Conservation (phyloP, 2,888 invertebrate species). For the Cremastinae sp. region DNA sequence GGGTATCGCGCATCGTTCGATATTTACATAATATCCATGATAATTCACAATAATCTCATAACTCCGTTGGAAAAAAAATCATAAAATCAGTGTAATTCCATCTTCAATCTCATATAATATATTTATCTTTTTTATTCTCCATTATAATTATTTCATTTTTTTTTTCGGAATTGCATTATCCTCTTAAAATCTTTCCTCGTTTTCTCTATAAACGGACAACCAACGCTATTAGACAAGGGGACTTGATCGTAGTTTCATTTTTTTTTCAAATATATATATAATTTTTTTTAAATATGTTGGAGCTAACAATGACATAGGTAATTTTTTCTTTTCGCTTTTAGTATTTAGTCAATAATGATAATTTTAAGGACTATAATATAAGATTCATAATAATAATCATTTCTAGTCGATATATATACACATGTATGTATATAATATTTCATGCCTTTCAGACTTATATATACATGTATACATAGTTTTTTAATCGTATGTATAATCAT, state of each 20-base stretch:
- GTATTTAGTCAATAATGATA: slow-evolving; percentile 64
- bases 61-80: slow-evolving; percentile 15
- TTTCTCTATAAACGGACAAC: slow-evolving; percentile 71
- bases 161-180: slow-evolving; percentile 46
- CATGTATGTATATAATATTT: slow-evolving; percentile 56
- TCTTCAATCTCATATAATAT: slow-evolving; percentile 58
- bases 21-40: slow-evolving; percentile 36
- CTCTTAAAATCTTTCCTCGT: slow-evolving; percentile 47
- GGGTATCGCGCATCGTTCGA: slow-evolving; percentile 29
- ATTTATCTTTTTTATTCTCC: slow-evolving; percentile 52
- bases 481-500: neutral
- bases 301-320: slow-evolving; percentile 69
- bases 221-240: slow-evolving; percentile 75
- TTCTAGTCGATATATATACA: slow-evolving; percentile 68
- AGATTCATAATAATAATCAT: slow-evolving; percentile 66
- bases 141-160: slow-evolving; percentile 31
- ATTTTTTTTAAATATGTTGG: slow-evolving; percentile 56
- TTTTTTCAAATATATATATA: slow-evolving; percentile 22
- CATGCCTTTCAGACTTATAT: slow-evolving; percentile 53
- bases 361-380: slow-evolving; percentile 67
- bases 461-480: slow-evolving; percentile 59
- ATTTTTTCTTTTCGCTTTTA: slow-evolving; percentile 52
- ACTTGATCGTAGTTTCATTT: slow-evolving; percentile 62
- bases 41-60: slow-evolving; percentile 11
- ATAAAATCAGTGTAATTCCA: slow-evolving; percentile 28